Evolutionary conservation across 2,888 invertebrate species (phyloP).

Genomic region (Watsonalla cultraria): DNA sequence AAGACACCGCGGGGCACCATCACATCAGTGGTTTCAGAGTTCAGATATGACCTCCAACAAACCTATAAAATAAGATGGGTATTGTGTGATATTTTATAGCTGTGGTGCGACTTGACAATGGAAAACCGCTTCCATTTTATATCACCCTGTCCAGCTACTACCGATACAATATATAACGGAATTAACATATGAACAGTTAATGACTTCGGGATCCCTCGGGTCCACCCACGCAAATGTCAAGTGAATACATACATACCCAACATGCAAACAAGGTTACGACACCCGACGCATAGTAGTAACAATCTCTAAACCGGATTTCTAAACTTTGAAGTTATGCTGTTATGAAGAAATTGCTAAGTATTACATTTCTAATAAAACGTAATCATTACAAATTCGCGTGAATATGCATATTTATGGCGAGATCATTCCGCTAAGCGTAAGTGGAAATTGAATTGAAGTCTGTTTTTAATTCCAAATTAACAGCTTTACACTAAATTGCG

Average conservation of each 20-base stretch:
- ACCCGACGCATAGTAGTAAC: constrained; percentile 14
- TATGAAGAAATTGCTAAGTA: not conserved
- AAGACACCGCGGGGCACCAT: too few relatives aligned
- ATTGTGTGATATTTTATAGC: too few relatives aligned
- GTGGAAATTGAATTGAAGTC: too few relatives aligned
- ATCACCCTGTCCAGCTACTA: not conserved
- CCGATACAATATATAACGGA: not conserved
- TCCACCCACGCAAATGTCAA: constrained; percentile 33
- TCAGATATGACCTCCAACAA: too few relatives aligned
- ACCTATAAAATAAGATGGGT: too few relatives aligned
- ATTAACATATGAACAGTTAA: not conserved
- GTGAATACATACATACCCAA: constrained; percentile 30
- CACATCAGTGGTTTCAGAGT: too few relatives aligned
- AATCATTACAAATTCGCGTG: not conserved
- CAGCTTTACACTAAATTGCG: too few relatives aligned
- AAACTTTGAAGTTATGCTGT: not conserved
- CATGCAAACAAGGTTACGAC: constrained; percentile 39
- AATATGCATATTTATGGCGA: not conserved
- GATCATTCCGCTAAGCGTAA: too few relatives aligned
- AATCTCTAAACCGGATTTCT: constrained; percentile 26
- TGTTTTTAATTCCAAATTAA: too few relatives aligned
- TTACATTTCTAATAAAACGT: not conserved
- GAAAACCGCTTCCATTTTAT: too few relatives aligned
- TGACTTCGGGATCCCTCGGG: constrained; percentile 1
- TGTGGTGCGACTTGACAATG: too few relatives aligned